Evolutionary conservation across 2,888 invertebrate species (phyloP), one percentile per base, ranked within the genome.

Genomic region (Sphecodes monilicornis): DNA sequence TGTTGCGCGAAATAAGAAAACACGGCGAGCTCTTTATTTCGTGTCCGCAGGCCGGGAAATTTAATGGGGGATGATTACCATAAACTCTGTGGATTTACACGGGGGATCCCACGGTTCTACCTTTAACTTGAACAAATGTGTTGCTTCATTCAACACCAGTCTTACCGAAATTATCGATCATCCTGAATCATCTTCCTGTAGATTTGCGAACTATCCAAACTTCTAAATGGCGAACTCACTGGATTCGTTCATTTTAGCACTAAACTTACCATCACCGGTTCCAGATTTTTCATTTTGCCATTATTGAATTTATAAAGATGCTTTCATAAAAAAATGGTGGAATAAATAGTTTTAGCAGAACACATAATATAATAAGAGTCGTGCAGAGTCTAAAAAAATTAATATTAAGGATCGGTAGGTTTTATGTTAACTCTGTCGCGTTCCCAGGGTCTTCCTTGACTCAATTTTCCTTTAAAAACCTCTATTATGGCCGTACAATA

Each of bases 1-100:
- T 39, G 76, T 82, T 72, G 57, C 68, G 41, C 76, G 71, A 72
- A 82, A 82, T 43, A 66, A 83, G 76, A 57, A 83, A 82, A 72
- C 50, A 72, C 29, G 29, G 3, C 16, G 26, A 11, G 26, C 8
- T 71, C 43, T 76, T 82, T 76, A 76, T 54, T 72, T 18, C 29
- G 68, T 41, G 68, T 72, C 66, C 22, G 75, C 26, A 66, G 66
- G 46, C 68, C 39, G 41, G 13, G 70, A 32, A 64, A 41, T 70
- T 32, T 74, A 73, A 75, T 36, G 26, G 22, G 32, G 60, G 16
- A 70, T 80, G 81, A 81, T 75, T 70, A 70, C 64, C 18, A n/a
- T 16, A 16, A 41, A 11, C 60, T 60, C 46, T 10, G 1, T 16
- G 57, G 43, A 60, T 60, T 46, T 36, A 41, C 3, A 74, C 29